Evolutionary conservation across 2,888 invertebrate genomes (phyloP), one percentile per base, ranked within the genome.

Genomic region (Drosophila paracracens): DNA sequence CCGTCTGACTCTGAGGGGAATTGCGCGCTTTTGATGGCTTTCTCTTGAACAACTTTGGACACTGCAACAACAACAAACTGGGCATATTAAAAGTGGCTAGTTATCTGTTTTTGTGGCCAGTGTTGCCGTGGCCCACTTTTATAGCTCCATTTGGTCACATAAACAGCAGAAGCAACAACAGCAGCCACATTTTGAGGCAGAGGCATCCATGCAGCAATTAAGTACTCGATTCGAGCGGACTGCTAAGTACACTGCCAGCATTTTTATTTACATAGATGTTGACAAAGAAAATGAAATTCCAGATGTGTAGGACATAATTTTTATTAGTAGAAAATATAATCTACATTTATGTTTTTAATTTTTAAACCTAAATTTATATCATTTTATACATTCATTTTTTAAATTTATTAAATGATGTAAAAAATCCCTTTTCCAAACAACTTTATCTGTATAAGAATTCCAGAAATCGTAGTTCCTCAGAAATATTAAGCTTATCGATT

Each of bases 1-100:
- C 70, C 8, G 46, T 25, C 46, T 62, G 68, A 61, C 77, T 74
- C 81, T 53, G 71, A 58, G 83, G 88, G 83, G 77, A 81, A 72
- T 78, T 65, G 86, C 83, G 88, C 73, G 83, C 67, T 76, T 85
- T 81, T 84, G 89, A 88, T 84, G 81, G 83, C 89, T 84, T 89
- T 84, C 84, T 83, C 87, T 79, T 68, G 59, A 73, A 86, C 86
- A 85, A 74, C 82, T 81, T 80, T 81, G 82, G 82, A 75, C 79
- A 81, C 62, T 81, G 74, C 82, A 71, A 70, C 70, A 46, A 71
- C 70, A 52, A 27, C 38, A 25, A 65, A 67, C 57, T 67, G 77
- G 69, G 64, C 78, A 81, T 74, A 79, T 84, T 84, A 87, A 83
- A 83, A 81, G 74, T 62, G 69, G 72, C 83, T 70, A 82, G 81